Evolutionary conservation across 1,140 invertebrate species (phyloP).

Genomic region (Sitodiplosis mosellana): DNA sequence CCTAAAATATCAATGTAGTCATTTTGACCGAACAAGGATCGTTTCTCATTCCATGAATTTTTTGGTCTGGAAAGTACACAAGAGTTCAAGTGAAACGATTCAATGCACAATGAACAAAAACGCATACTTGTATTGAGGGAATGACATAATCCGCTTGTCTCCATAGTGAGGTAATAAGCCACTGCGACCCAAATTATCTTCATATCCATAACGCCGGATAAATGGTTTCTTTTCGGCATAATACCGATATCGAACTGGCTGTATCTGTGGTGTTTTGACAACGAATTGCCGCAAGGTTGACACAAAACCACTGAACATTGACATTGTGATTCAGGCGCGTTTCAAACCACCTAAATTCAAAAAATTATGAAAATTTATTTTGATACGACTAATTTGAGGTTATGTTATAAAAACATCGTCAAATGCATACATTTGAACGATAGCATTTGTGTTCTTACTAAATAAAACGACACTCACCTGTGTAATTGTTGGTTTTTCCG

Average conservation of each 20-base stretch:
- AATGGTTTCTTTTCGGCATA: slow-evolving; percentile 44
- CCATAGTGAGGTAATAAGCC: slow-evolving; percentile 47
- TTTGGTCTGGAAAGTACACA: slow-evolving; percentile 30
- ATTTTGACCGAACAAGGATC: slow-evolving; percentile 83
- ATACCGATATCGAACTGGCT: slow-evolving; percentile 36
- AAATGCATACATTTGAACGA: too few species aligned
- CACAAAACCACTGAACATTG: not conserved
- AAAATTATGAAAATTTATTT: too few species aligned
- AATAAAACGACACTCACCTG: too few species aligned
- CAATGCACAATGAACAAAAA: not conserved
- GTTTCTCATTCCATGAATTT: slow-evolving; percentile 52
- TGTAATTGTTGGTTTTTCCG: too few species aligned
- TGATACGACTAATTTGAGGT: too few species aligned
- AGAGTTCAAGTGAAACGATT: not conserved
- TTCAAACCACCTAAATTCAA: too few species aligned
- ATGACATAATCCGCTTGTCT: slow-evolving; percentile 30
- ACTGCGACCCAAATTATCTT: slow-evolving; percentile 39
- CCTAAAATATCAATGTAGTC: slow-evolving; percentile 93
- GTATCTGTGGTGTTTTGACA: slow-evolving; percentile 23
- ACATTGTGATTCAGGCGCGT: too few species aligned
- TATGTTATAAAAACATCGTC: too few species aligned
- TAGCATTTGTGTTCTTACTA: too few species aligned
- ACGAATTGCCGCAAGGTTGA: slow-evolving; percentile 1
- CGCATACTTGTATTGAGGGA: slow-evolving; percentile 43
- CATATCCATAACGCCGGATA: slow-evolving; percentile 46